Evolutionary conservation across 2,888 invertebrate genomes (phyloP), one percentile per base, ranked within the genome.

Genomic region (Cataglyphis livida): DNA sequence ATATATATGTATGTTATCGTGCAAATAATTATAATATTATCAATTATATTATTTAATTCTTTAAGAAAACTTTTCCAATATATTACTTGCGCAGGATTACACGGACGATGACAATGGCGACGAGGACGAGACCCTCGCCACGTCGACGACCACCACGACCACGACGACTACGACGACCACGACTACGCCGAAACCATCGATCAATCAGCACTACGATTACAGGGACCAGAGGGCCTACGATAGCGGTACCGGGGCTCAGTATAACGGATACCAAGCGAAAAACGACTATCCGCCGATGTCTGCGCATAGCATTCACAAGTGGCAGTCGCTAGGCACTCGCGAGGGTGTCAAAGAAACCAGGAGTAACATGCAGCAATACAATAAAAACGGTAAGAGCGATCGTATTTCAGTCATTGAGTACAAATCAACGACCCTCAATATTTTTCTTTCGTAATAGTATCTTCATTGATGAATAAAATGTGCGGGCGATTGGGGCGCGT

Each of bases 111-210:
- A 93, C 51, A 91, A 90, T 74, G 87, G 87, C 81, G 91, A 92
- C n/a, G 91, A 92, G 73, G 89, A 91, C n/a, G 91, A 85, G 88
- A 91, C 84, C 85, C 92, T 91, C 91, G 93, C 82, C 0, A 84
- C 84, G 0, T 74, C 83, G 15, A 87, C 89, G 91, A 94, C 65
- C 89, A 94, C 83, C 85, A 94, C 68, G 86, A 93, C 86, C 84
- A 93, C 85, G 15, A 41, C 41, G 12, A 94, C 90, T 88, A 95
- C 87, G 68, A 93, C 89, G 88, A 94, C 85, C 92, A 95, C 85
- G 90, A 95, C 90, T 91, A 95, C 90, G 92, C 95, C 90, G 93
- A 95, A 89, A 93, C 95, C 88, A 92, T 54, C 84, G 48, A 61
- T 85, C 35, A 84, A 87, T 25, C 84, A 88, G 81, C 88, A 87